Base-by-base conservation (phyloP, 2,113 vertebrate genomes). In the Casuarius casuarius region DNA sequence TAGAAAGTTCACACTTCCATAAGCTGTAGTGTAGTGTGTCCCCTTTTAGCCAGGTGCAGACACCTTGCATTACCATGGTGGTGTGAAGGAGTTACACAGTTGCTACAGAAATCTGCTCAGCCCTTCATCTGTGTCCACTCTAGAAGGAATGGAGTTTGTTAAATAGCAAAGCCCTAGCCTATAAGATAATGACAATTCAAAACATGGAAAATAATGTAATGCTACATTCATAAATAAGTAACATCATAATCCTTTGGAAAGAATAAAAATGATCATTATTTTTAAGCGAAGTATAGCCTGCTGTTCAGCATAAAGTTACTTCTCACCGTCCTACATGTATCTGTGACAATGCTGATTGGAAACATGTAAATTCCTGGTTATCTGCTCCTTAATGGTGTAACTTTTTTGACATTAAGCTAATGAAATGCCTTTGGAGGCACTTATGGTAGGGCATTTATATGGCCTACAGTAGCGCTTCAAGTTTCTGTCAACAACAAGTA, bases 61-160 rank as follows among this genome's bases (percentile, higher is more conserved):
- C 17, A 35, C 23, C 0, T 0, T 74, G 65, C 29, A 29, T 28
- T 46, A 12, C 28, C 2, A 0, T 74, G 49, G 51, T 4, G 4
- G 40, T 67, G 21, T 67, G 49, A 7, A 18, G n/a, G 29, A 15
- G 56, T 62, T 89, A 38, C 23, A 7, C 6, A 75, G 56, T 23
- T 77, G 56, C 51, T 84, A 5, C 59, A 71, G 58, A 72, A 81
- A 75, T 63, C 23, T 38, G 23, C 38, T 63, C 77, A 62, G 13
- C 22, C 25, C 33, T 88, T 70, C 29, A 79, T 33, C 49, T 22
- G 72, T 14, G 10, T 66, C 35, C 72, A 16, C 5, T 58, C 44
- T 23, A 49, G 40, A 70, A 56, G 48, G 67, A 52, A 15, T 18
- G 16, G n/a, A 42, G 9, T 7, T n/a, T 58, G 35, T 33, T 71